Conservation (phyloP, 2,113 vertebrate species). For the Oceanodroma tethys region DNA sequence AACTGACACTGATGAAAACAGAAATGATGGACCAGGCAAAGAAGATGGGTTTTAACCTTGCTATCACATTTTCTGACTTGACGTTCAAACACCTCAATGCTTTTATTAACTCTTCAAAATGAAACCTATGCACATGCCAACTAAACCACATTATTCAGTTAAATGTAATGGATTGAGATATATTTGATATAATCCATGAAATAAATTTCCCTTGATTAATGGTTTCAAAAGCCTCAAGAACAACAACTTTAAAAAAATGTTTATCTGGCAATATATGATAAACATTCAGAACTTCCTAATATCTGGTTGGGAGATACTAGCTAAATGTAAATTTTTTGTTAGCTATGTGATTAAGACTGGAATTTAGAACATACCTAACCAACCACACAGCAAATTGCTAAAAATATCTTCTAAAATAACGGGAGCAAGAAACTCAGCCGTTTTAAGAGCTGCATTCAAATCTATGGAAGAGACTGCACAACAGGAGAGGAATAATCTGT, state of each 20-base stretch:
- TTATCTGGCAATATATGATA: neutral
- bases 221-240: neutral
- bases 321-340: neutral
- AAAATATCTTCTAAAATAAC: neutral
- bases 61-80: neutral
- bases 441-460: neutral
- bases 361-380: neutral
- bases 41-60: neutral
- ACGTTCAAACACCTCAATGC: neutral
- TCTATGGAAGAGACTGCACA: neutral
- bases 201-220: neutral
- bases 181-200: neutral
- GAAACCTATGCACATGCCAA: neutral
- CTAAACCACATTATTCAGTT: neutral
- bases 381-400: neutral
- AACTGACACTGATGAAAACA: neutral
- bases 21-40: neutral
- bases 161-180: neutral
- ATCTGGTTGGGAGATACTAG: neutral
- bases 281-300: neutral
- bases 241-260: neutral
- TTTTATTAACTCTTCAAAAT: neutral
- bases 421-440: neutral
- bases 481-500: neutral
- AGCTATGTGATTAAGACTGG: neutral